phyloP scores from a whole-genome alignment of 2,888 invertebrate genomes.

The Fabriciana adippe region DNA sequence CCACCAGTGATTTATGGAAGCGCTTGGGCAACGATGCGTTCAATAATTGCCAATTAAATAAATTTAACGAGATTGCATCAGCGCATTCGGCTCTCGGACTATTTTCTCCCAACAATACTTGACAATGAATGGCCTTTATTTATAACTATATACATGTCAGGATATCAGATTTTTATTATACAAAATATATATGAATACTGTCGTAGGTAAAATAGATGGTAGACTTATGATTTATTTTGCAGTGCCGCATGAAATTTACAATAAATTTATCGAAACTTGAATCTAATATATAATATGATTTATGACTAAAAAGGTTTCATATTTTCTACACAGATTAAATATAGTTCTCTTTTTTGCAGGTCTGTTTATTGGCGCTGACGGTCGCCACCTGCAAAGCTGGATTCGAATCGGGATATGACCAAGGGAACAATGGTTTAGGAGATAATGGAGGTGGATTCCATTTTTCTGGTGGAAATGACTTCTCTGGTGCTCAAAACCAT shows the following conservation, averaged over 20 bases:
- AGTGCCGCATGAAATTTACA: slow-evolving; percentile 1
- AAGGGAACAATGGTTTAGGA: slow-evolving; percentile 48
- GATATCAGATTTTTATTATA: slow-evolving; percentile 14
- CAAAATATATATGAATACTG: slow-evolving; percentile 13
- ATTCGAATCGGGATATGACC: slow-evolving; percentile 46
- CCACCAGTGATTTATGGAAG: slow-evolving; percentile 20
- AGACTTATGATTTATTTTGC: slow-evolving; percentile 25
- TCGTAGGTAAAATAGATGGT: slow-evolving; percentile 6
- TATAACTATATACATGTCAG: slow-evolving; percentile 20
- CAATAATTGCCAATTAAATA: slow-evolving; percentile 38
- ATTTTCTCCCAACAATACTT: slow-evolving; percentile 29
- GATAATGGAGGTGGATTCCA: slow-evolving; percentile 43
- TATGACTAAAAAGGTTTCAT: no score
- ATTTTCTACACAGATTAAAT: neutral
- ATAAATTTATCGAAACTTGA: no score
- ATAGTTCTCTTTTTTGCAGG: slow-evolving; percentile 54
- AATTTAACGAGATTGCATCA: slow-evolving; percentile 32
- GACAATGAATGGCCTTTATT: slow-evolving; percentile 23
- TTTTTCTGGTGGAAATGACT: slow-evolving; percentile 37
- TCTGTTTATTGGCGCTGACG: slow-evolving; percentile 70
- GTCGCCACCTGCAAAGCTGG: slow-evolving; percentile 73
- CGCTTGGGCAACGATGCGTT: slow-evolving; percentile 30
- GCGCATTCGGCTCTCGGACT: slow-evolving; percentile 24
- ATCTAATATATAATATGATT: no score
- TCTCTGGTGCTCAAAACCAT: slow-evolving; percentile 28